Evolutionary conservation across 1,140 invertebrate genomes (phyloP), one percentile per base, ranked within the genome.

Genomic region (Rhysida immarginata): DNA sequence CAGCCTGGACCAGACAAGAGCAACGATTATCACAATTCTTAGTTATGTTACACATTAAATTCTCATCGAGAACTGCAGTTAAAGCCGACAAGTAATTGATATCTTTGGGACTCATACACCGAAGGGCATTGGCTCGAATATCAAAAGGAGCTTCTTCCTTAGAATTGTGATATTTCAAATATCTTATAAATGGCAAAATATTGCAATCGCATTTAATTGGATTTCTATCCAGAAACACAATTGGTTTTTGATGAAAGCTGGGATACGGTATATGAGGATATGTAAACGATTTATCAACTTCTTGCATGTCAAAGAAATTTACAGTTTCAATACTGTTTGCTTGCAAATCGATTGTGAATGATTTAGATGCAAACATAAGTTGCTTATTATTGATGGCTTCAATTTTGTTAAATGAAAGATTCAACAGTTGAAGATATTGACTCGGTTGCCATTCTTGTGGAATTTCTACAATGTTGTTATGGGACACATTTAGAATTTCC

Each of bases 191-290:
- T 46, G 16, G 8, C 23, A 46, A 23, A 8, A 46, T 11, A 53
- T 63, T 53, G 20, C 63, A 64, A 53, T 64, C 62, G 23, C 63
- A 64, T 13, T 41, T 57, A 11, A 63, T 54, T 16, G 61, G 62
- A 54, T 62, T 64, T 23, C 14, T 20, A 16, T 58, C 43, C 13
- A 63, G 11, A 26, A 60, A 56, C 20, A 26, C 26, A 2, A 62
- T 49, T 16, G 24, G 44, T n/a, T 11, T 46, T 11, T 23, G n/a
- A n/a, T n/a, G n/a, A n/a, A n/a, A n/a, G n/a, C n/a, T n/a, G n/a
- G n/a, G n/a, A n/a, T n/a, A n/a, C n/a, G n/a, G n/a, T n/a, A n/a
- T n/a, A n/a, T n/a, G n/a, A n/a, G n/a, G n/a, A n/a, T n/a, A n/a
- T n/a, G n/a, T n/a, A n/a, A n/a, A n/a, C n/a, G n/a, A n/a, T n/a